Base-by-base conservation (phyloP, 2,113 vertebrate genomes). In the Xiphophorus hellerii region DNA sequence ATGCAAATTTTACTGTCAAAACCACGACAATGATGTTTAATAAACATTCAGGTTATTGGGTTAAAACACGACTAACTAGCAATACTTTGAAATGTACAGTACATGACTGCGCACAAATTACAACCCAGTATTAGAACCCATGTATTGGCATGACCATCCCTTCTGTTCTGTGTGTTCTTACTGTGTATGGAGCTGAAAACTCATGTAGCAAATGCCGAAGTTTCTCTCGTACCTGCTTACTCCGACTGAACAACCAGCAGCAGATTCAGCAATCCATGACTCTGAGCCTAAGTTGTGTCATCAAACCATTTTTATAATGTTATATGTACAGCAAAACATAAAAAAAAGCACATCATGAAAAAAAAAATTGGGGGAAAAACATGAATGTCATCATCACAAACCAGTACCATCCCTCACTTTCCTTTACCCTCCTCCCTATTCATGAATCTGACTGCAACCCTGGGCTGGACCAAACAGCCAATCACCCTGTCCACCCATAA, bases 211-310 rank as follows among this genome's bases (percentile, higher is more conserved):
- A 86, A 82, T 0, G 44, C 81, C 66, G 54, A 69, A 62, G 76
- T 84, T 74, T 84, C 61, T 84, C 78, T 76, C 68, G 74, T 77
- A 66, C 66, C 78, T 42, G 88, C 89, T 94, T 80, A 83, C 90
- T 91, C 86, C 81, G 81, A 88, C 69, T 71, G 89, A 80, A 88
- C 85, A 91, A 95, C 96, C 96, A 97, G 96, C 96, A 96, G 91
- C 91, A 94, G 93, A 90, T 90, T 80, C 84, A 90, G 90, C 87
- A 76, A 87, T 84, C 71, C 81, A 85, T 60, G n/a, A 90, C 83
- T 91, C 86, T 87, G 87, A 94, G 93, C 92, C 90, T 88, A 67
- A 91, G 75, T 87, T 90, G 62, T 85, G 81, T 82, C 83, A 64
- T 87, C 11, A 30, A 67, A 75, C 68, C 69, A 84, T 88, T 78